Evolutionary conservation across 2,113 vertebrate genomes (phyloP).

Genomic region (Podiceps cristatus): DNA sequence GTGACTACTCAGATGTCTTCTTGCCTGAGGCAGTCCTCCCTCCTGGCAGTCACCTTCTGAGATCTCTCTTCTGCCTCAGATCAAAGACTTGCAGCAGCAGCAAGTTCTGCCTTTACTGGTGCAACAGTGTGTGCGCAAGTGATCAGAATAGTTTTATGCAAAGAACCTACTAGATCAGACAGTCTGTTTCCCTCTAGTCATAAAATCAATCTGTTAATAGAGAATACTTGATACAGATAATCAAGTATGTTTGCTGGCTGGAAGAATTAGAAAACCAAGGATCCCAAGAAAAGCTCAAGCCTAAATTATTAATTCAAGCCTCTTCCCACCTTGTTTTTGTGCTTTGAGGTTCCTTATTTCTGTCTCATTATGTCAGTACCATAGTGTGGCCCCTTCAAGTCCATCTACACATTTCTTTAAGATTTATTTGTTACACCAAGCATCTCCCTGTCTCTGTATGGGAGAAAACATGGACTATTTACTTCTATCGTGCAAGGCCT

Average conservation of each 20-base stretch:
- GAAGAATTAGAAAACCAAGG: neutral
- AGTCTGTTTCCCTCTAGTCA: neutral
- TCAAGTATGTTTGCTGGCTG: neutral
- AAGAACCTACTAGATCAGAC: slow-evolving; percentile 32
- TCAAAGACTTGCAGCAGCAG: slow-evolving; percentile 8
- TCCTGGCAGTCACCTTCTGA: slow-evolving; percentile 36
- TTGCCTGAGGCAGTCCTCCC: slow-evolving; percentile 35
- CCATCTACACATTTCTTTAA: neutral
- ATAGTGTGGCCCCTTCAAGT: neutral
- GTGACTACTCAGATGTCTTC: neutral
- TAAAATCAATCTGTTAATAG: slow-evolving; percentile 3
- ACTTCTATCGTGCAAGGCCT: fast-evolving
- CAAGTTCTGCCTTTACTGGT: slow-evolving; percentile 1
- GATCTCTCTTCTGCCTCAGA: slow-evolving; percentile 11
- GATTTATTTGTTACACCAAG: neutral
- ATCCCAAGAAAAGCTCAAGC: neutral
- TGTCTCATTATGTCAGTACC: neutral
- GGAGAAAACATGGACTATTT: neutral
- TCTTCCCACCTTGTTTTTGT: neutral
- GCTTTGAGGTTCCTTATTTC: neutral
- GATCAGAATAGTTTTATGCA: slow-evolving; percentile 22
- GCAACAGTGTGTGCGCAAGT: neutral
- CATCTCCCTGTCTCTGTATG: neutral
- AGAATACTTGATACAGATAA: neutral
- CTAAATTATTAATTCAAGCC: neutral